Base-by-base conservation (phyloP, 2,113 vertebrate species). In the Datnioides undecimradiatus region DNA sequence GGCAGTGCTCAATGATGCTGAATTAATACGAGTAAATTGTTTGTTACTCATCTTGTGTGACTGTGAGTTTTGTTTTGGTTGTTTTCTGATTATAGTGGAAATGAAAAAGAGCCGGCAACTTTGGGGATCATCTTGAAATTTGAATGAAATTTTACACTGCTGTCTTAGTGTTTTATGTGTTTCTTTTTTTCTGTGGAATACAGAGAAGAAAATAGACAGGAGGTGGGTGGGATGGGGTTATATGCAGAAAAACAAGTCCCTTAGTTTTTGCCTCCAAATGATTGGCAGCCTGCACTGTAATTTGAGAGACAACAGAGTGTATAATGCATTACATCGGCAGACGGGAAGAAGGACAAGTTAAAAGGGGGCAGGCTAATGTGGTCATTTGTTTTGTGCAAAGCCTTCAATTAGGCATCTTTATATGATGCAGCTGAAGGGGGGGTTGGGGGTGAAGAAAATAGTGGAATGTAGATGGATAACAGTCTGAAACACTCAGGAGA, bases 341-440 rank as follows among this genome's bases (percentile, higher is more conserved):
- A 83, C 85, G 69, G 84, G 87, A 89, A 83, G 87, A 86, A 71
- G 72, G 76, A 83, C 17, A 48, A 90, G 76, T 86, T 86, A 81
- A 92, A 87, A 88, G 85, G 58, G 72, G 74, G 63, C 40, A 64
- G 79, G 67, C 84, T 92, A 91, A 93, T 93, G 90, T 87, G 80
- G 78, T 82, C 86, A 91, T 92, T 92, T 93, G 88, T 91, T 90
- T 87, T 87, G 80, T 83, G 81, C 84, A 80, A 90, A 87, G 77
- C 91, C 92, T 91, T 87, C 87, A 93, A 91, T 93, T 93, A 91
- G 78, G 65, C 55, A 68, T 91, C 83, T 89, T 88, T 87, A 87
- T 84, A 71, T 83, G 90, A 87, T 66, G 58, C 79, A 85, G 84
- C 83, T 72, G 59, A 85, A 71, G 75, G 52, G 43, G 75, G 70